Base-by-base conservation (phyloP, 2,113 vertebrate species). In the Chiloscyllium plagiosum region DNA sequence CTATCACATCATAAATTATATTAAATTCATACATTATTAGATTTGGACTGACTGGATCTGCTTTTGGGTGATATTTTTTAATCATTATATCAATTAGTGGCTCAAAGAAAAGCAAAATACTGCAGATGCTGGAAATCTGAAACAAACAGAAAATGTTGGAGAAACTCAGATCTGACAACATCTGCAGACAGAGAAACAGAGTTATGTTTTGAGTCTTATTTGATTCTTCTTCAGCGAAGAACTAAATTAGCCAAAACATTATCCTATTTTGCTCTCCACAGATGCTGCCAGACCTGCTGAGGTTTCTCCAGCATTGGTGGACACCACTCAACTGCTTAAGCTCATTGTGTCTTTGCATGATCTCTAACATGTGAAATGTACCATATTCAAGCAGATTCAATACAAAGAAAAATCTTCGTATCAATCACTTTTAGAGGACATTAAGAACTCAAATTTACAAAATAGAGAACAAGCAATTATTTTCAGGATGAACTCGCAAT, bases 1-100 rank as follows among this genome's bases (percentile, higher is more conserved):
- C 61, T 61, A 90, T 90, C 56, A 90, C 22, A 90, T 90, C 87
- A 90, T 95, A 95, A 95, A 76, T 47, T 47, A 42, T 50, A 52
- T 69, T 69, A 66, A 94, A 68, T 68, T 70, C n/a, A 70, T 33
- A 47, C 37, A 72, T 52, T 72, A 72, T 72, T 50, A 6, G 26
- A 72, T 65, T 66, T 33, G 47, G 42, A 29, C 10, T 33, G 47
- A 47, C 68, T 72, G 24, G 22, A 95, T 47, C 42, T 95, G 56
- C 37, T 47, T 94, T 37, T 13, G 72, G 94, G 37, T 20, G 50
- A 72, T 8, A 19, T 12, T 47, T 95, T 90, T 76, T 10, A 56
- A 69, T 52, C 24, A 72, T 72, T 76, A 72, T 33, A 61, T 90
- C 26, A 56, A 52, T 61, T 61, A 61, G 56, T 61, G 12, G 7